Evolutionary conservation across 2,797 vertebrate species (phyloP).

Genomic region (Numenius phaeopus): DNA sequence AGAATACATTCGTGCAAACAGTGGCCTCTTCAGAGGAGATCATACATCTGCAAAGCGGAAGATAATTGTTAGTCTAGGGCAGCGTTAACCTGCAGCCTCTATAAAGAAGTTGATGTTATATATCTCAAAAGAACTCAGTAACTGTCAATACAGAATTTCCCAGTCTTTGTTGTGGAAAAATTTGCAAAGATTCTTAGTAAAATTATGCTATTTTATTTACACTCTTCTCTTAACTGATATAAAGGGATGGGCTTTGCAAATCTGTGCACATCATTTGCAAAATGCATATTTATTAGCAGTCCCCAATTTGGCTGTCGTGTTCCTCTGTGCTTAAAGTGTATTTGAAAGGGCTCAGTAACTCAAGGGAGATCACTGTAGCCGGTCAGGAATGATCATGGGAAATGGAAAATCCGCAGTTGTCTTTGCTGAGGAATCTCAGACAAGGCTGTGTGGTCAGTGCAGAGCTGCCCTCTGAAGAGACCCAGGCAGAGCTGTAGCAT

Average conservation of each 20-base stretch:
- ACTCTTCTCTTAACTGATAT: neutral
- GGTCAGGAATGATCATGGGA: neutral
- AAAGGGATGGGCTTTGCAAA: neutral
- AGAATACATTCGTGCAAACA: neutral
- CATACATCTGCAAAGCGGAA: neutral
- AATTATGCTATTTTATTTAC: neutral
- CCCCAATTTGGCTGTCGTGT: rapidly evolving
- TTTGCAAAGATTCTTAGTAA: neutral
- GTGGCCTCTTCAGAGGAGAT: neutral
- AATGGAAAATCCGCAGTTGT: neutral
- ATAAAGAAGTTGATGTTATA: neutral
- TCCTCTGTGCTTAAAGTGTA: neutral
- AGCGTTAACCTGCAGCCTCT: neutral
- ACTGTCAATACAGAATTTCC: neutral
- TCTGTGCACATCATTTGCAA: neutral
- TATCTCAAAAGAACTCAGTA: neutral
- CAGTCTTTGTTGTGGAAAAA: neutral
- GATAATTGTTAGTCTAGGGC: neutral
- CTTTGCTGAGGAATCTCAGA: neutral
- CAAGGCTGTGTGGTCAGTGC: neutral
- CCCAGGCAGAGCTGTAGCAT: too few relatives aligned
- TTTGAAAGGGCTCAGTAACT: neutral
- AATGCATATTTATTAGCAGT: neutral
- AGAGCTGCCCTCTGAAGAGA: neutral
- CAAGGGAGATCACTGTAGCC: neutral